Evolutionary conservation across 2,113 vertebrate species (phyloP).

Genomic region (Thamnophis sirtalis): DNA sequence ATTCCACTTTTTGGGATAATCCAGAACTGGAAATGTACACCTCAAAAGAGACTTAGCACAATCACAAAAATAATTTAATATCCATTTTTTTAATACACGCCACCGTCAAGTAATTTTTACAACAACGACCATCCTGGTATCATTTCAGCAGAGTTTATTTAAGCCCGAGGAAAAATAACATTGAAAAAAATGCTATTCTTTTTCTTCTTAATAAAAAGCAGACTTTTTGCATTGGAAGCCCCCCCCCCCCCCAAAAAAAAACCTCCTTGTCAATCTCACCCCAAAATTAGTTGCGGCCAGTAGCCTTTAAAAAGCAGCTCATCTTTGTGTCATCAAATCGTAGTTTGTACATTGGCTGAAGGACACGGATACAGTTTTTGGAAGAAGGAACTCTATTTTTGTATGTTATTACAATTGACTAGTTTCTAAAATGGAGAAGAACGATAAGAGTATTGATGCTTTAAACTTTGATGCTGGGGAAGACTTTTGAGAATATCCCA

Average conservation of each 20-base stretch:
- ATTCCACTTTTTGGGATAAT: neutral
- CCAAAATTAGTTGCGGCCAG: neutral
- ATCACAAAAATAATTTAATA: neutral
- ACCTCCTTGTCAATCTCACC: neutral
- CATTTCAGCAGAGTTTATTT: neutral
- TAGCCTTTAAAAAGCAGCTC: neutral
- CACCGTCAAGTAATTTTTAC: neutral
- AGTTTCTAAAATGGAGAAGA: neutral
- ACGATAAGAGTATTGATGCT: neutral
- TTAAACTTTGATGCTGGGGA: neutral
- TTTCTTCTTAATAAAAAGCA: neutral
- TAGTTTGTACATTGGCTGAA: neutral
- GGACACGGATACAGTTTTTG: neutral
- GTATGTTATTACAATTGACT: neutral
- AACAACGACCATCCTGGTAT: neutral
- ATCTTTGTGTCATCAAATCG: neutral
- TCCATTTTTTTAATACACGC: neutral
- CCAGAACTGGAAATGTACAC: neutral
- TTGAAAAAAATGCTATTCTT: neutral
- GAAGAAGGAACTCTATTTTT: neutral
- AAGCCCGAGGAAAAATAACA: neutral
- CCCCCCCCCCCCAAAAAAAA: neutral
- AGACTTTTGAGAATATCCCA: neutral
- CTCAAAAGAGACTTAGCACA: neutral
- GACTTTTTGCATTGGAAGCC: neutral